A percentile compares a stretch with the other conserved stretches of the same genome.
phyloP scores from a whole-genome alignment of 2,113 vertebrate species.

The Engystomops pustulosus region DNA sequence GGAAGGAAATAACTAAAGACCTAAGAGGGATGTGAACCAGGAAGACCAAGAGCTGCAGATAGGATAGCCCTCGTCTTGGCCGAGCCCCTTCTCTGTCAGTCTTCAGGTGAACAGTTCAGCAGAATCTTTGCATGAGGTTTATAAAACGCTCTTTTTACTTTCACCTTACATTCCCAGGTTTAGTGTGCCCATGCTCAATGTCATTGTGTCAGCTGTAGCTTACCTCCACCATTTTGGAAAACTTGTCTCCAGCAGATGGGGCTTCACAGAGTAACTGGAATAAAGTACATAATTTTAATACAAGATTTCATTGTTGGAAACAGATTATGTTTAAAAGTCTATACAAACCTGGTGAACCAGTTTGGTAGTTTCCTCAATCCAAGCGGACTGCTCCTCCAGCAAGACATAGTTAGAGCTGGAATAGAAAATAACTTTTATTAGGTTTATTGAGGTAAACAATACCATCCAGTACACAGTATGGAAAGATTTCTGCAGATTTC shows the following conservation, averaged over 20 bases:
- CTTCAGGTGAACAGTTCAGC: too few species aligned
- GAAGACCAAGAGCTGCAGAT: too few species aligned
- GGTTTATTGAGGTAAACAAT: not conserved
- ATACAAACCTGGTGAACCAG: conserved; percentile 92
- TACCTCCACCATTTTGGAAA: conserved; percentile 95
- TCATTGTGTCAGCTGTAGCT: conserved; percentile 63
- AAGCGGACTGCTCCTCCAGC: conserved; percentile 92
- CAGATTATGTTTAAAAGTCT: not conserved
- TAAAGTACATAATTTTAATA: not conserved
- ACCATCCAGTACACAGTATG: not conserved
- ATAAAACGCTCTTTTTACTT: too few species aligned
- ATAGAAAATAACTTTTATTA: not conserved
- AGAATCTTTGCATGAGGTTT: too few species aligned
- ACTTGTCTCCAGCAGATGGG: conserved; percentile 92
- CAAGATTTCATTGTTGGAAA: too few species aligned
- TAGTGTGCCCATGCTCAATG: too few species aligned
- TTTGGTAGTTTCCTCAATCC: conserved; percentile 97
- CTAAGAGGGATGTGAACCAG: too few species aligned
- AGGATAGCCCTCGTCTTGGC: too few species aligned
- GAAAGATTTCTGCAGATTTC: too few species aligned
- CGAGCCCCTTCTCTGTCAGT: too few species aligned
- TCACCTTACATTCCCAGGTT: too few species aligned
- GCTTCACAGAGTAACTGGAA: conserved; percentile 91
- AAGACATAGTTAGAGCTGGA: conserved; percentile 90
- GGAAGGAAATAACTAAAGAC: too few species aligned